Evolutionary conservation across 92 coral and sea anemone genomes (phyloP).

Genomic region (Galaxea fascicularis): DNA sequence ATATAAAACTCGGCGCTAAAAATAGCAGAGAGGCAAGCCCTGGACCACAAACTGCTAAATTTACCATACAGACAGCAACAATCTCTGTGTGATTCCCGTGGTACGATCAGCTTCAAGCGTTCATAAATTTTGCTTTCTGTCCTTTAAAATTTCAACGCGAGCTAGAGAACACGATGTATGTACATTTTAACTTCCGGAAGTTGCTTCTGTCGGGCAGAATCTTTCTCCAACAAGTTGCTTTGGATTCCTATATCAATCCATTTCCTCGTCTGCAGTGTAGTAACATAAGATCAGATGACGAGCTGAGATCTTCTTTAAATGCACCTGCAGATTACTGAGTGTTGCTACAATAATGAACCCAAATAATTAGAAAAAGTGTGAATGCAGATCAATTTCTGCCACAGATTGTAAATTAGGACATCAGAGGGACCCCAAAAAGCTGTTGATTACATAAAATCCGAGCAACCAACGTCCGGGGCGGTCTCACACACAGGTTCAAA

Average conservation of each 20-base stretch:
- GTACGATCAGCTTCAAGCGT: no score
- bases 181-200: not conserved
- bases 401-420: not conserved
- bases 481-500: constrained; percentile 6
- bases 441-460: not conserved
- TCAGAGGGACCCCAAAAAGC: not conserved
- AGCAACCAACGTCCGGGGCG: constrained; percentile 22
- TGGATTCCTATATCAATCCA: no score
- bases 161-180: not conserved
- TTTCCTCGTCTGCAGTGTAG: no score
- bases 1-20: constrained; percentile 27
- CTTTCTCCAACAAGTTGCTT: no score
- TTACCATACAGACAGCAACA: not conserved
- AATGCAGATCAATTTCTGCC: not conserved
- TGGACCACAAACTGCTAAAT: constrained; percentile 24
- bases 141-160: no score
- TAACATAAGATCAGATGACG: no score
- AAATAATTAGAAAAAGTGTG: not conserved
- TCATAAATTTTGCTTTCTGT: no score
- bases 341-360: not conserved
- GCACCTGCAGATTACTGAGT: no score
- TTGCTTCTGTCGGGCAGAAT: not conserved
- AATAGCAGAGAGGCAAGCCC: constrained; percentile 3
- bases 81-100: no score
- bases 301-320: no score